Conservation (phyloP, 2,888 invertebrate species). For the Patella ulyssiponensis region DNA sequence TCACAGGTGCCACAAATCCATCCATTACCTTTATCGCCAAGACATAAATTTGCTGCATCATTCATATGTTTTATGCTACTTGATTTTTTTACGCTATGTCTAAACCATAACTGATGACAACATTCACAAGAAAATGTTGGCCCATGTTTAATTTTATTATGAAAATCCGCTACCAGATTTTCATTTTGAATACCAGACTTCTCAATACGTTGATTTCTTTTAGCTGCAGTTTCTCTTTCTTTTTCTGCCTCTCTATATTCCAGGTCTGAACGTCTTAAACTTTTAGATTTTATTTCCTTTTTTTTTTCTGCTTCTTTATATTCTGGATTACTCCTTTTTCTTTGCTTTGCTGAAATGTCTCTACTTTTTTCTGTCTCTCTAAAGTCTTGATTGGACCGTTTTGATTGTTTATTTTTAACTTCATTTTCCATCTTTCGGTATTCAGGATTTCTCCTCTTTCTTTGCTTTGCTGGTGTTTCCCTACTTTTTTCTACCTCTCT, state of each 20-base stretch:
- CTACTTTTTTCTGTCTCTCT: neutral
- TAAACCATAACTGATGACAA: neutral
- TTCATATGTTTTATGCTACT: neutral
- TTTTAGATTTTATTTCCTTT: neutral
- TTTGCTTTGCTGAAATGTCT: neutral
- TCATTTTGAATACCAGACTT: neutral
- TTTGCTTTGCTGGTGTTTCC: neutral
- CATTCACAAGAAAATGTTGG: neutral
- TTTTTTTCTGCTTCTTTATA: neutral
- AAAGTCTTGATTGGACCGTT: neutral
- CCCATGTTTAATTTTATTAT: neutral
- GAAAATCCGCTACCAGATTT: neutral
- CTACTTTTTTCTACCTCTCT: neutral
- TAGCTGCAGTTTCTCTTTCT: neutral
- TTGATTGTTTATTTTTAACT: neutral
- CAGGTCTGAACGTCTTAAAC: neutral
- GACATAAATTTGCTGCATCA: neutral
- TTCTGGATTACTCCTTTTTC: neutral
- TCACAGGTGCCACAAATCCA: neutral
- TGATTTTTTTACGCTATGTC: neutral
- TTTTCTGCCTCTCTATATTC: neutral
- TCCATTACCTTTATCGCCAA: neutral
- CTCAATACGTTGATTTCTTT: neutral
- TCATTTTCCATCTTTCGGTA: neutral
- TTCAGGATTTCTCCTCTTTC: neutral